These are phyloP conservation scores for Girardinichthys multiradiatus DNA, from an alignment of 2,113 vertebrate genomes.

Conservation along the genomic window DNA sequence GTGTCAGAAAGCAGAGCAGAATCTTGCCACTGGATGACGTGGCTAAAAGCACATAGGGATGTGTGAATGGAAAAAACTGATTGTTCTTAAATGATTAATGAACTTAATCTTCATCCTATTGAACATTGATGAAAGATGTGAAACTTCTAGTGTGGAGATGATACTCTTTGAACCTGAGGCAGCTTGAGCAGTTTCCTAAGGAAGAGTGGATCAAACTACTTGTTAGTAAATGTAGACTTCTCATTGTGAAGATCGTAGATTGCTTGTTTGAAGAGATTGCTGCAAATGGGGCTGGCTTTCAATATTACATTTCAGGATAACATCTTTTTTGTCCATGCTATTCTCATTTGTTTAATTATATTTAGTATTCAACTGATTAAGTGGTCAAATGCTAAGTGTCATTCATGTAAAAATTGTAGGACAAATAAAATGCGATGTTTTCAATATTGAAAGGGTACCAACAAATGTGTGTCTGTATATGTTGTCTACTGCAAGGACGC, in stretches of 20 bases:
- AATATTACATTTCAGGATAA: too few species aligned
- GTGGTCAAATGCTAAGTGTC: background rate
- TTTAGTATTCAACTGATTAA: background rate
- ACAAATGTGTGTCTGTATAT: background rate
- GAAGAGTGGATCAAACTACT: background rate
- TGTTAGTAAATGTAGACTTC: background rate
- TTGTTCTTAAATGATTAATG: background rate
- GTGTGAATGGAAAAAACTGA: background rate
- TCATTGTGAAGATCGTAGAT: background rate
- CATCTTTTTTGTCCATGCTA: too few species aligned
- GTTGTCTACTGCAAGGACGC: background rate
- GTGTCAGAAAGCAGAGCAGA: too few species aligned
- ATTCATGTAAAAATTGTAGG: background rate
- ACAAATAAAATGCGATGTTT: background rate
- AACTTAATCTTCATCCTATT: background rate
- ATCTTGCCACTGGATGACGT: background rate
- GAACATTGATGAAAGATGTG: background rate
- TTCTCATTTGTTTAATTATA: background rate
- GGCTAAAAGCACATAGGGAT: background rate
- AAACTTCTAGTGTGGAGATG: background rate
- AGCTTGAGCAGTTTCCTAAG: background rate
- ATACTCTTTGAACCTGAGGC: background rate
- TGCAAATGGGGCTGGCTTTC: too few species aligned
- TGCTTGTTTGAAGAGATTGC: too few species aligned
- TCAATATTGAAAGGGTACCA: background rate